These are phyloP conservation scores for Erpetoichthys calabaricus DNA, from an alignment of 2,797 vertebrate species.

Conservation along the genomic window DNA sequence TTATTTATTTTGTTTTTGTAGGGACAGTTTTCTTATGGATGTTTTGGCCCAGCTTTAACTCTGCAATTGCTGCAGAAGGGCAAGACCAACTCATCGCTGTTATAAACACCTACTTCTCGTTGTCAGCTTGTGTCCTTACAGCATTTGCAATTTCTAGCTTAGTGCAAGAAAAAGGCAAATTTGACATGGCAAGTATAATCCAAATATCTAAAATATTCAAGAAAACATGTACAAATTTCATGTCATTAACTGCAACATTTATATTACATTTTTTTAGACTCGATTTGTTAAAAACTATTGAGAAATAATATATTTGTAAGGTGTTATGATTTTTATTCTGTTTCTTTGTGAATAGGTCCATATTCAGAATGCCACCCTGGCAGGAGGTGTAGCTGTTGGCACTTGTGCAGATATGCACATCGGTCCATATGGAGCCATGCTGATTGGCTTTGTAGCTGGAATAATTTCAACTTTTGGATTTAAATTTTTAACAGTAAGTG, in stretches of 20 bases:
- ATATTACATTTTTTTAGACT: too few relatives aligned
- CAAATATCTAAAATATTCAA: slow-evolving; percentile 1
- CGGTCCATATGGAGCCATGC: slow-evolving; percentile 63
- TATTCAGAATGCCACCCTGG: slow-evolving; percentile 90
- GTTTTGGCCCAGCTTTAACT: slow-evolving; percentile 97
- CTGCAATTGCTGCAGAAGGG: slow-evolving; percentile 50
- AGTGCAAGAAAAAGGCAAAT: slow-evolving; percentile 68
- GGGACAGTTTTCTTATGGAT: slow-evolving; percentile 89
- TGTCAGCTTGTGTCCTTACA: slow-evolving; percentile 66
- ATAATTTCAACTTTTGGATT: slow-evolving; percentile 76
- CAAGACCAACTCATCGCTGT: slow-evolving; percentile 50
- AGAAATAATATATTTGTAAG: too few relatives aligned
- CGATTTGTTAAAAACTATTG: too few relatives aligned
- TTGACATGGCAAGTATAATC: slow-evolving; percentile 71
- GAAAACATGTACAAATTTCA: neutral
- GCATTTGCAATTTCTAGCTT: slow-evolving; percentile 80
- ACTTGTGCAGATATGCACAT: slow-evolving; percentile 81
- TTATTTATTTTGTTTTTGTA: slow-evolving; percentile 26
- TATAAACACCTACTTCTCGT: slow-evolving; percentile 80
- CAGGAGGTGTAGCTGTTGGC: slow-evolving; percentile 89
- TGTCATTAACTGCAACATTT: too few relatives aligned
- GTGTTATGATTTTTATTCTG: too few relatives aligned
- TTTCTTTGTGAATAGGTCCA: slow-evolving; percentile 56
- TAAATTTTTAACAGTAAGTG: slow-evolving; percentile 70
- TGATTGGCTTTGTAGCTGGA: slow-evolving; percentile 71